These are phyloP conservation scores for Morone saxatilis DNA, from an alignment of 2,113 vertebrate species.

Conservation along the genomic window DNA sequence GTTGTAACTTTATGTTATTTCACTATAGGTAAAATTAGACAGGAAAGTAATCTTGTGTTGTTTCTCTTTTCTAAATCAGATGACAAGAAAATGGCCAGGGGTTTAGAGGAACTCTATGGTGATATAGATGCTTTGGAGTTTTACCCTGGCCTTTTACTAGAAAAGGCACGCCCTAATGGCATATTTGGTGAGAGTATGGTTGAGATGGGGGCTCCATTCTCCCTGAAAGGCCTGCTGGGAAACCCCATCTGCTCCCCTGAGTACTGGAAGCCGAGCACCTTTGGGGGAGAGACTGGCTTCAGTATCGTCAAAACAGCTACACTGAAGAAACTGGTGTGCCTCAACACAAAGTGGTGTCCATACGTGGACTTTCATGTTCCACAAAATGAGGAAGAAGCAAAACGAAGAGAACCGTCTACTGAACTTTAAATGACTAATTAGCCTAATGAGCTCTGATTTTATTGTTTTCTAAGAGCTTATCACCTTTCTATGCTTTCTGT, in stretches of 20 bases:
- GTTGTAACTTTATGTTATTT: background rate
- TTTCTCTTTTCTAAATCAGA: slow-evolving; percentile 77
- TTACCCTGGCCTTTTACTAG: slow-evolving; percentile 89
- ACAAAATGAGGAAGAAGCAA: background rate
- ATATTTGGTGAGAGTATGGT: slow-evolving; percentile 99
- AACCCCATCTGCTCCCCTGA: slow-evolving; percentile 96
- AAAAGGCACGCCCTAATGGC: slow-evolving; percentile 84
- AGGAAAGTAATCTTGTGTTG: background rate
- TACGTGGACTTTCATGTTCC: slow-evolving; percentile 91
- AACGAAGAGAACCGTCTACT: slow-evolving; percentile 39
- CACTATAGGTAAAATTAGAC: background rate
- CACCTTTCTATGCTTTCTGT: background rate
- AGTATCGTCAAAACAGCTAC: slow-evolving; percentile 89
- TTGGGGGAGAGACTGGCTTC: slow-evolving; percentile 92
- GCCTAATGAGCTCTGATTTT: background rate
- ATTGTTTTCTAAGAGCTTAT: background rate
- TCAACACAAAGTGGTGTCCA: slow-evolving; percentile 91
- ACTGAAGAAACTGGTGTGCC: slow-evolving; percentile 90
- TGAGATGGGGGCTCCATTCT: slow-evolving; percentile 96
- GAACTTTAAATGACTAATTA: slow-evolving; percentile 66
- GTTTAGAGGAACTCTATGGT: slow-evolving; percentile 91
- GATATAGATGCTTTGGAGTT: slow-evolving; percentile 96
- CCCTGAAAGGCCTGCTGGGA: slow-evolving; percentile 95
- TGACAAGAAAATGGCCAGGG: slow-evolving; percentile 85
- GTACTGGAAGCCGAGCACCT: slow-evolving; percentile 98